These are phyloP conservation scores for Epizoanthus scotinus DNA, from an alignment of 92 coral and sea anemone genomes.

Conservation along the genomic window DNA sequence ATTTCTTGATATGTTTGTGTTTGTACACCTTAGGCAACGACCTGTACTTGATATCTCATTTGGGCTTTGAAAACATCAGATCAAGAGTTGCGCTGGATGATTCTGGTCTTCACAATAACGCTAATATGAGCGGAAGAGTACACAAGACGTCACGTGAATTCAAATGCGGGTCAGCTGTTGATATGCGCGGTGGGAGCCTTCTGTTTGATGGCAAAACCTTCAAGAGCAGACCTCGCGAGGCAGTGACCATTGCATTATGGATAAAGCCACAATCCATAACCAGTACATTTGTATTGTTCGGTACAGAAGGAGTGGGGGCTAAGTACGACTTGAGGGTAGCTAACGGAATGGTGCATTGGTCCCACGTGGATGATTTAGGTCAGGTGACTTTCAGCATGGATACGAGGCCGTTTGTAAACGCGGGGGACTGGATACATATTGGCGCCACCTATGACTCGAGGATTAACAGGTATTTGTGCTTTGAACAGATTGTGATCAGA, in stretches of 20 bases:
- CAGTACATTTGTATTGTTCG: constrained; percentile 70
- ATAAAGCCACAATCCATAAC: constrained; percentile 71
- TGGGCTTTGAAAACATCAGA: constrained; percentile 69
- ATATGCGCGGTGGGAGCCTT: constrained; percentile 82
- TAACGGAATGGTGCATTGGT: constrained; percentile 80
- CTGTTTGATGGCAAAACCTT: constrained; percentile 71
- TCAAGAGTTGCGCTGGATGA: constrained; percentile 67
- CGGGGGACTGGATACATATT: constrained; percentile 88
- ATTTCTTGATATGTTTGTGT: not conserved
- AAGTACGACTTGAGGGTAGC: constrained; percentile 75
- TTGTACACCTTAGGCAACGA: constrained; percentile 60
- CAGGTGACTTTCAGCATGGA: constrained; percentile 76
- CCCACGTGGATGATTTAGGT: constrained; percentile 80
- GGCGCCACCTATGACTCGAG: constrained; percentile 91
- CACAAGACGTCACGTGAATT: constrained; percentile 57
- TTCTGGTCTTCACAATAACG: constrained; percentile 85
- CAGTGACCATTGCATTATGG: constrained; percentile 89
- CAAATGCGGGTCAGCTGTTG: constrained; percentile 83
- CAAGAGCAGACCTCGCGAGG: constrained; percentile 76
- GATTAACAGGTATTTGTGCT: constrained; percentile 50
- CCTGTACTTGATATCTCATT: constrained; percentile 74
- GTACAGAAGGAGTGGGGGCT: constrained; percentile 86
- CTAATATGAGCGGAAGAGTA: constrained; percentile 55
- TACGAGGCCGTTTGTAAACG: constrained; percentile 69
- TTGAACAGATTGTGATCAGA: not conserved